Base-by-base conservation (phyloP, 2,113 vertebrate genomes). In the Vidua macroura region DNA sequence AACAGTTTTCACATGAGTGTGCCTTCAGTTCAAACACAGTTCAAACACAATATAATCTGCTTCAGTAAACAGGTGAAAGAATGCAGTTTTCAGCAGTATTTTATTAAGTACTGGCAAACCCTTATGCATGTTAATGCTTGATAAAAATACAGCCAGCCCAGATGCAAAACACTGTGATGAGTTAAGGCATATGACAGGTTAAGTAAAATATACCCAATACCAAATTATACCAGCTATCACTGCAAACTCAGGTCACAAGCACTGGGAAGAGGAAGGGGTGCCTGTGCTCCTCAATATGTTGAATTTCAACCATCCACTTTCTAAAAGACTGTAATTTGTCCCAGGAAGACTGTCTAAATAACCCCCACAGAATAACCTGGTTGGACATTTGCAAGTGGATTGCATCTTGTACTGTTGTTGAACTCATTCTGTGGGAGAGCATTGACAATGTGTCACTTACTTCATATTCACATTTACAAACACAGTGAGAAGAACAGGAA, bases 11-110 rank as follows among this genome's bases (percentile, higher is more conserved):
- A 92, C 93, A 94, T 62, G 74, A 95, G 59, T 12, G 78, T 94
- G 67, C 91, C 78, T 92, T 93, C 94, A 52, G 91, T 91, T 96
- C 94, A 94, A 79, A 93, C 67, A 84, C 79, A 88, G 84, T 89
- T 96, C 81, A 93, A 90, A 92, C 52, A 94, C 79, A 92, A 86
- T 56, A 80, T 85, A 93, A 91, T 91, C 69, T 74, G 48, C 95
- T 86, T 84, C 92, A 90, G 31, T 64, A 89, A 90, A 83, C 81
- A 87, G 77, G 46, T 76, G 67, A 83, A 85, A 89, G 73, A 86
- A 94, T 20, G 82, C 52, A 51, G 74, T 60, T 93, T 93, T 63
- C 92, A 55, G 89, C 56, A 91, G 94, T 91, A 44, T 92, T 96
- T 90, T 84, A 86, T 94, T 88, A 95, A 80, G 78, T 73, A 51